phyloP scores from a whole-genome alignment of 2,888 invertebrate genomes.

The Thymelicus acteon region DNA sequence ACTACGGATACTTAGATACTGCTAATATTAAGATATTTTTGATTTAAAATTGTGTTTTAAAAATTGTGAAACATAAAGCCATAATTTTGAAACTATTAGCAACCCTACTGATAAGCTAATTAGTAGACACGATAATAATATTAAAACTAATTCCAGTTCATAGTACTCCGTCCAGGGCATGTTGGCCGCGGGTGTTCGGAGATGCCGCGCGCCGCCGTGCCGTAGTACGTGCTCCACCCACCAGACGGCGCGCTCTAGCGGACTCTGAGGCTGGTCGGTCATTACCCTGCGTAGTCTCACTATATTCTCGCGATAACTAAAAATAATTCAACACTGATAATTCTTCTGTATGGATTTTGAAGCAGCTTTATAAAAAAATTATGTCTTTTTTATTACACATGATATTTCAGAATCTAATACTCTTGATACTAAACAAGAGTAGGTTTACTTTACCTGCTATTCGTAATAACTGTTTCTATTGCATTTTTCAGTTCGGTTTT shows the following conservation, averaged over 20 bases:
- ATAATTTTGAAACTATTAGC: background rate
- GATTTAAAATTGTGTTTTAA: background rate
- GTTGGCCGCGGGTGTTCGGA: constrained; percentile 42
- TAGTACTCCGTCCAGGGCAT: constrained; percentile 43
- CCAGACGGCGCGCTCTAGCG: constrained; percentile 47
- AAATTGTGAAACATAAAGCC: background rate
- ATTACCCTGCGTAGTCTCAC: constrained; percentile 39
- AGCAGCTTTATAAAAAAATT: too few relatives aligned
- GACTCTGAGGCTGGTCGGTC: constrained; percentile 42
- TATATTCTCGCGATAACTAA: constrained; percentile 44
- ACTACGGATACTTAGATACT: too few relatives aligned
- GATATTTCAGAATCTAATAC: too few relatives aligned
- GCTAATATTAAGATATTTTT: background rate
- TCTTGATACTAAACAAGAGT: too few relatives aligned
- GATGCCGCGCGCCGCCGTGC: constrained; percentile 43
- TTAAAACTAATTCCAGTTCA: constrained; percentile 28
- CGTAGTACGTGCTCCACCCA: constrained; percentile 48
- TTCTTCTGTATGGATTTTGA: too few relatives aligned
- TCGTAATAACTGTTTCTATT: constrained; percentile 47
- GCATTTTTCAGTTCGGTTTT: constrained; percentile 50
- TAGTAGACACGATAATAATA: background rate
- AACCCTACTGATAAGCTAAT: background rate
- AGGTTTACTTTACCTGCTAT: constrained; percentile 47
- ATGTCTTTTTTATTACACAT: too few relatives aligned
- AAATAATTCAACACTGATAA: constrained; percentile 12